phyloP scores from a whole-genome alignment of 2,797 vertebrate species.

The Brotula barbata region DNA sequence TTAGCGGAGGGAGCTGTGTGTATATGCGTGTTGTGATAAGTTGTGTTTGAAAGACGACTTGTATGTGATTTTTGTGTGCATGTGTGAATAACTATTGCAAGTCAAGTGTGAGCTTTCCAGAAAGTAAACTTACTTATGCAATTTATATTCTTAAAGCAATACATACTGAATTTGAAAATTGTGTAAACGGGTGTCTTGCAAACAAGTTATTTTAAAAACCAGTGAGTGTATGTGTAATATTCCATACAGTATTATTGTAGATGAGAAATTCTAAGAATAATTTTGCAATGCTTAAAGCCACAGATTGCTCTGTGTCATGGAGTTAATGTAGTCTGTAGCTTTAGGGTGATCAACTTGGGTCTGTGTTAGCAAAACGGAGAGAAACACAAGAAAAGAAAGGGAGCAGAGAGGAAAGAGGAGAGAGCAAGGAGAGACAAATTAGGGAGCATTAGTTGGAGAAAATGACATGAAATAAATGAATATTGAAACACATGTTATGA shows the following conservation, averaged over 20 bases:
- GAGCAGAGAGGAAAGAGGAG: not conserved
- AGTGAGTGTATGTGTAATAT: constrained; percentile 25
- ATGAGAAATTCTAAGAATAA: no score
- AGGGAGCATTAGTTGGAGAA: constrained; percentile 19
- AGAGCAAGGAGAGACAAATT: constrained; percentile 21
- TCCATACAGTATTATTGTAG: constrained; percentile 29
- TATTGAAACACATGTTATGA: no score
- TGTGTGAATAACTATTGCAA: not conserved
- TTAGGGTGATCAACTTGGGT: constrained; percentile 53
- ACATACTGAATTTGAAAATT: constrained; percentile 1
- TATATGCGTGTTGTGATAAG: not conserved
- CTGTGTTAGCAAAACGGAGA: constrained; percentile 21
- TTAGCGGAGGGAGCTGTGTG: not conserved
- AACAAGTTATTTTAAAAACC: not conserved
- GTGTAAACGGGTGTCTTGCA: not conserved
- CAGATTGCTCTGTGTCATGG: constrained; percentile 35
- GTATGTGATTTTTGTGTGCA: not conserved
- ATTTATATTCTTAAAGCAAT: constrained; percentile 1
- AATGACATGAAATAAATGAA: constrained; percentile 30
- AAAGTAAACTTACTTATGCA: not conserved
- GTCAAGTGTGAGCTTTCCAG: no score
- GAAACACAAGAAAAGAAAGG: constrained; percentile 26
- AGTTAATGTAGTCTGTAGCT: constrained; percentile 58
- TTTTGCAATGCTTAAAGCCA: constrained; percentile 44
- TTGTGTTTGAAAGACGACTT: no score